phyloP scores from a whole-genome alignment of 2,888 invertebrate species.

The Phorcus lineatus region DNA sequence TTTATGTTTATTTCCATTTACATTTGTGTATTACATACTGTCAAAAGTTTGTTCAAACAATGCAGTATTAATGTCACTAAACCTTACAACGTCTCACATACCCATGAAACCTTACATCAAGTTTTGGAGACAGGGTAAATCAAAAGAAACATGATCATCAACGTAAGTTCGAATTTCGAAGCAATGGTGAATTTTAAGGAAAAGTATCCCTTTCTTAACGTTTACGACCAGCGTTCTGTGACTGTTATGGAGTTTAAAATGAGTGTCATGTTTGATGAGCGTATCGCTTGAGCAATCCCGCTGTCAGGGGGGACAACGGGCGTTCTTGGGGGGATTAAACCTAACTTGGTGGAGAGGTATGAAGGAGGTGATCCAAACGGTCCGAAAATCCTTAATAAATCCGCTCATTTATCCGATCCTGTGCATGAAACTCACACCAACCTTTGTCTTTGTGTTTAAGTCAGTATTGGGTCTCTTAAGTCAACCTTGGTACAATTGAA shows the following conservation, averaged over 20 bases:
- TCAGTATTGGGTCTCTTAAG: conserved; percentile 10
- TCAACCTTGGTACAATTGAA: conserved; percentile 9
- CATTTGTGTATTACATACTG: too few species aligned
- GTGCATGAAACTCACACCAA: background rate
- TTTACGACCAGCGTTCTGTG: background rate
- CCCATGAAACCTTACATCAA: too few species aligned
- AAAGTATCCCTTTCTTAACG: too few species aligned
- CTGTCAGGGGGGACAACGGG: background rate
- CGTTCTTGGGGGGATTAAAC: too few species aligned
- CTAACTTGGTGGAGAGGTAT: background rate
- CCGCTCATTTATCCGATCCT: background rate
- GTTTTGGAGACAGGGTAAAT: too few species aligned
- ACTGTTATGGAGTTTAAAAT: background rate
- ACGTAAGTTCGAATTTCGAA: too few species aligned
- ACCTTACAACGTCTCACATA: too few species aligned
- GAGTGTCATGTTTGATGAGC: background rate
- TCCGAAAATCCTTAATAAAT: conserved; percentile 3
- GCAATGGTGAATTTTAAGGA: too few species aligned
- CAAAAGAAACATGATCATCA: too few species aligned
- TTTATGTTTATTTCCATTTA: too few species aligned
- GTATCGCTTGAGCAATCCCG: background rate
- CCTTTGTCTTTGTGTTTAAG: conserved; percentile 10
- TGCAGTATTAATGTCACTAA: too few species aligned
- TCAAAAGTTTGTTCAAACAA: too few species aligned
- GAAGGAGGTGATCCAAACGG: background rate